phyloP scores from a whole-genome alignment of 2,888 invertebrate genomes.

The Sisyra nigra region DNA sequence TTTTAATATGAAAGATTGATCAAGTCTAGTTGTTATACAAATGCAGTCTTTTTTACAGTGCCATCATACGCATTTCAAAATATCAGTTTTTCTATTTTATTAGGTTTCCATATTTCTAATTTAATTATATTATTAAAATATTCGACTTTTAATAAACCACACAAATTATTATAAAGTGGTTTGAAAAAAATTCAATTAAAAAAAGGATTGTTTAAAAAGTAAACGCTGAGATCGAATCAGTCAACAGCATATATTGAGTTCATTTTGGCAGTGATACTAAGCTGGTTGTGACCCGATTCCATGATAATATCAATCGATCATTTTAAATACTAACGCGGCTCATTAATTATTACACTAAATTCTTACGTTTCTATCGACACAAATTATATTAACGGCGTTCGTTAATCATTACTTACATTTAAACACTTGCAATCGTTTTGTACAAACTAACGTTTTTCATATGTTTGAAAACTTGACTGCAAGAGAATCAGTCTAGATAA shows the following conservation, averaged over 20 bases:
- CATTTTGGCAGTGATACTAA: constrained; percentile 21
- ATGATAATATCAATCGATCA: constrained; percentile 2
- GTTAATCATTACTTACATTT: neutral
- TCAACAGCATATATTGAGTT: constrained; percentile 5
- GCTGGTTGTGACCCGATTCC: constrained; percentile 22
- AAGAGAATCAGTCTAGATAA: constrained; percentile 8
- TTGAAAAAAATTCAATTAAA: neutral
- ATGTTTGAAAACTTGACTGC: constrained; percentile 7
- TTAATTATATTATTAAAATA: neutral
- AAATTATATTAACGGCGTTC: no score
- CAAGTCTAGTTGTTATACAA: no score
- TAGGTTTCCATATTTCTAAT: neutral
- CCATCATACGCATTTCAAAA: no score
- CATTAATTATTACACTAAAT: no score
- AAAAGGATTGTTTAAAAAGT: neutral
- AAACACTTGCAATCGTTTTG: constrained; percentile 6
- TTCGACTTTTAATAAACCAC: neutral
- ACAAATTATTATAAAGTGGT: neutral
- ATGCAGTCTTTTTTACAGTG: no score
- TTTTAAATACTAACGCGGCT: no score
- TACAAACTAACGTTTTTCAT: constrained; percentile 5
- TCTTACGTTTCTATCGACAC: no score
- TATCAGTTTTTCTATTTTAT: no score
- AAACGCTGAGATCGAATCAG: constrained; percentile 6
- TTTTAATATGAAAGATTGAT: no score